Evolutionary conservation across 2,888 invertebrate species (phyloP).

Genomic region (Coleophora deauratella): DNA sequence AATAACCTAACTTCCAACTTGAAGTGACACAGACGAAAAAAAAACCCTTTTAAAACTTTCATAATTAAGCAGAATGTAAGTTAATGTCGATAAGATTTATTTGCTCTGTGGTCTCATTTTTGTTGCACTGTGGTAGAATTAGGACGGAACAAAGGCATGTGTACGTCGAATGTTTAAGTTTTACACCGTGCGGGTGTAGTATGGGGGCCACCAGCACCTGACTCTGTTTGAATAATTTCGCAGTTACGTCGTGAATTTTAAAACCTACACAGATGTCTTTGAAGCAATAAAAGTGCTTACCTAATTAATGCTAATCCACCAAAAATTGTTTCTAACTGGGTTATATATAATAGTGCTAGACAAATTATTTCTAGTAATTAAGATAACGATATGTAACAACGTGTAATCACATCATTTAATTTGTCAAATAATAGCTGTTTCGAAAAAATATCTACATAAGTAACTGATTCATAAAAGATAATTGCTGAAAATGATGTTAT

Average conservation of each 20-base stretch:
- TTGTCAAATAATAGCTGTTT: too few species aligned
- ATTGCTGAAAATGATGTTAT: too few species aligned
- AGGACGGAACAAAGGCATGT: conserved; percentile 27
- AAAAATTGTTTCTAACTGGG: background rate
- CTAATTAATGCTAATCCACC: conserved; percentile 22
- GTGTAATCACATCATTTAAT: too few species aligned
- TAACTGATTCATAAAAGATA: too few species aligned
- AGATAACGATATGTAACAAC: too few species aligned
- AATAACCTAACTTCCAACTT: conserved; percentile 25
- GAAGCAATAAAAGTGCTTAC: conserved; percentile 41
- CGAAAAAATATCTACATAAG: too few species aligned
- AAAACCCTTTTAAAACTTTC: conserved; percentile 27
- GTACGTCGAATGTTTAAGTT: conserved; percentile 29
- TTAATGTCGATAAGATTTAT: conserved; percentile 9
- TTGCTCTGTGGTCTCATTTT: conserved; percentile 25
- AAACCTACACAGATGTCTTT: conserved; percentile 47
- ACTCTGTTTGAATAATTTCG: conserved; percentile 61
- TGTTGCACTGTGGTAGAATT: conserved; percentile 25
- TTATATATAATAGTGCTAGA: background rate
- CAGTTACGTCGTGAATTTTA: conserved; percentile 54
- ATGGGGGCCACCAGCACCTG: conserved; percentile 63
- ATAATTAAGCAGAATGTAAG: conserved; percentile 26
- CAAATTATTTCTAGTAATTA: too few species aligned
- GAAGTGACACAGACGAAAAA: conserved; percentile 32
- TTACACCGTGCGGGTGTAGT: conserved; percentile 36